phyloP scores from a whole-genome alignment of 2,888 invertebrate genomes.

The Esperia sulphurella region DNA sequence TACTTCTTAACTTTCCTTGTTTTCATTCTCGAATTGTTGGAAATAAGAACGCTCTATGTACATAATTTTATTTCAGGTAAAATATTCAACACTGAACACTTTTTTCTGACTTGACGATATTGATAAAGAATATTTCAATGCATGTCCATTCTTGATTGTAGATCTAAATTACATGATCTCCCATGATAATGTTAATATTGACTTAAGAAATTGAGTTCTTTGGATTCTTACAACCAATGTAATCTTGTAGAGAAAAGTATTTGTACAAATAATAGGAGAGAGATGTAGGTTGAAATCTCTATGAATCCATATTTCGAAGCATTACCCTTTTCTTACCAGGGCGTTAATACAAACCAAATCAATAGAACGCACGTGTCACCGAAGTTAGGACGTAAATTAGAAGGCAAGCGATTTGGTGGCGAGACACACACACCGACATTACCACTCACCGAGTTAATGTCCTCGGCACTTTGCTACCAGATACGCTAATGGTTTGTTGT shows the following conservation, averaged over 20 bases:
- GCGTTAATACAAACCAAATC: slow-evolving; percentile 31
- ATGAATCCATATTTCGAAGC: no score
- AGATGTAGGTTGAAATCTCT: no score
- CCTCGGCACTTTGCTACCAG: slow-evolving; percentile 35
- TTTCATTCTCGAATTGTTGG: neutral
- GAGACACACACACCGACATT: slow-evolving; percentile 27
- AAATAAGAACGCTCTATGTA: neutral
- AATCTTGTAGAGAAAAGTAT: no score
- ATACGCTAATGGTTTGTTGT: slow-evolving; percentile 46
- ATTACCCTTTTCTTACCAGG: no score
- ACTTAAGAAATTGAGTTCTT: no score
- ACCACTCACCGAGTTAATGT: slow-evolving; percentile 43
- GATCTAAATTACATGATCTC: no score
- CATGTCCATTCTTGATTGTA: no score
- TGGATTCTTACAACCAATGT: no score
- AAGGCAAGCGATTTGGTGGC: slow-evolving; percentile 31
- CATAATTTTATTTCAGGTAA: neutral
- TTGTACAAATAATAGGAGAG: no score
- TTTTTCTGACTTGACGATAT: neutral
- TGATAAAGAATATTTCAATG: no score
- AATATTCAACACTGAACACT: neutral
- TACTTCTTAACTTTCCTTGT: neutral
- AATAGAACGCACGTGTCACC: slow-evolving; percentile 49
- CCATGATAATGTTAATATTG: no score
- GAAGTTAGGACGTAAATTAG: slow-evolving; percentile 45